Percentiles rank a stretch among this genome's conserved stretches.
These are phyloP conservation scores for Neodontobutis hainanensis DNA, from an alignment of 2,113 vertebrate species.

Conservation along the genomic window DNA sequence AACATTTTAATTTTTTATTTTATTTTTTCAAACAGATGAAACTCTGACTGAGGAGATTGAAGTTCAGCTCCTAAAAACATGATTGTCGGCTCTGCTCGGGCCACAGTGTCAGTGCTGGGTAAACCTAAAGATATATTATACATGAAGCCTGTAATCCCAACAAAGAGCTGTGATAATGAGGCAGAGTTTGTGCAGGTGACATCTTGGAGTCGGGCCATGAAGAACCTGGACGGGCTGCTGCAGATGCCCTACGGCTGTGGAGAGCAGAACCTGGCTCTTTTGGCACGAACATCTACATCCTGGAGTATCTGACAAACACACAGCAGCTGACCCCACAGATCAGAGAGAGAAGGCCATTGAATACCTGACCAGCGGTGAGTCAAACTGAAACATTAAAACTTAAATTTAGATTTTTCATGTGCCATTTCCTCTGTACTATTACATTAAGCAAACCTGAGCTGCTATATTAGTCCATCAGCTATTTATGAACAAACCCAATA, in stretches of 20 bases:
- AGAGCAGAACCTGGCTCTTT: constrained; percentile 88
- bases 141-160: no score
- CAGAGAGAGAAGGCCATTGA: constrained; percentile 72
- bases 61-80: constrained; percentile 57
- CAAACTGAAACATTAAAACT: not conserved
- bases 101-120: constrained; percentile 69
- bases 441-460: no score
- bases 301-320: constrained; percentile 84
- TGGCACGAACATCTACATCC: constrained; percentile 89
- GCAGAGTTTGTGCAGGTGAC: constrained; percentile 78
- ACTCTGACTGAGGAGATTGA: constrained; percentile 50
- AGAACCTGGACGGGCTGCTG: constrained; percentile 83
- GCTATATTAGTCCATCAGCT: no score
- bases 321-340: constrained; percentile 83
- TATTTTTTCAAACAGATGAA: constrained; percentile 43
- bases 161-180: not conserved
- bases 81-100: constrained; percentile 65
- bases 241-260: constrained; percentile 89
- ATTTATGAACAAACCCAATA: no score
- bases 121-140: constrained; percentile 24
- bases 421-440: no score
- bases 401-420: no score
- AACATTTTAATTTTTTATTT: no score
- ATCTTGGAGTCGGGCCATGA: constrained; percentile 84
- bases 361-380: constrained; percentile 84